Conservation (phyloP, 1,140 invertebrate genomes). For the Drosophila suzukii region DNA sequence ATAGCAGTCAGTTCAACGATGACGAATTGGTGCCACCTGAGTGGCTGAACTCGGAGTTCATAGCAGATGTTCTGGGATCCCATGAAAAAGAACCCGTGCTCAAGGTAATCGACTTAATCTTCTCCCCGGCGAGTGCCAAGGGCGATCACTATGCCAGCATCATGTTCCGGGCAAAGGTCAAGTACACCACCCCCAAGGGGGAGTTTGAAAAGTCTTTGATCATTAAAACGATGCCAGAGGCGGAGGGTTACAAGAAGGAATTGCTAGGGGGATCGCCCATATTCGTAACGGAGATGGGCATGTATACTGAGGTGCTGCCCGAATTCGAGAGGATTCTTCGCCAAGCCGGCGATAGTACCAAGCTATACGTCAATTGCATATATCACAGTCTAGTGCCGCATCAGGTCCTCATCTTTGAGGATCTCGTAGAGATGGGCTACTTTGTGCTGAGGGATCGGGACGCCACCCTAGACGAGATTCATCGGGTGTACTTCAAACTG, state of each 20-base stretch:
- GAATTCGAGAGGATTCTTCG: conserved; percentile 61
- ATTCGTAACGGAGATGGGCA: conserved; percentile 68
- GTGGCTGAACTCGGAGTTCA: conserved; percentile 60
- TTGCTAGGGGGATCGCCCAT: conserved; percentile 42
- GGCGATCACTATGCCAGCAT: conserved; percentile 80
- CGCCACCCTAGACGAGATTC: conserved; percentile 38
- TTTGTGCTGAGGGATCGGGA: conserved; percentile 43
- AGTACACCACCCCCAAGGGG: conserved; percentile 14
- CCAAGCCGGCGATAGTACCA: conserved; percentile 36
- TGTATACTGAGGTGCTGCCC: conserved; percentile 65
- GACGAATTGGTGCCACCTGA: conserved; percentile 67
- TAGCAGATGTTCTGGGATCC: conserved; percentile 39
- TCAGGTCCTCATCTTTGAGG: conserved; percentile 64
- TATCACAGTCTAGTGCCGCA: conserved; percentile 55
- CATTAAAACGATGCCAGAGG: conserved; percentile 71
- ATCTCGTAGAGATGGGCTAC: conserved; percentile 54
- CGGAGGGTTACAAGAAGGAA: conserved; percentile 63
- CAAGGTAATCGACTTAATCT: conserved; percentile 31
- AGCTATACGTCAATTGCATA: conserved; percentile 37
- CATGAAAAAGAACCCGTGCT: conserved; percentile 35
- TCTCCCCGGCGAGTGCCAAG: conserved; percentile 64
- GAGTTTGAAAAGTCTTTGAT: conserved; percentile 54
- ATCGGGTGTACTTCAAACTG: conserved; percentile 37
- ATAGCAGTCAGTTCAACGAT: conserved; percentile 38
- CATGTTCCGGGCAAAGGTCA: conserved; percentile 61